Base-by-base conservation (phyloP, 2,797 vertebrate genomes). In the Melanogrammus aeglefinus region DNA sequence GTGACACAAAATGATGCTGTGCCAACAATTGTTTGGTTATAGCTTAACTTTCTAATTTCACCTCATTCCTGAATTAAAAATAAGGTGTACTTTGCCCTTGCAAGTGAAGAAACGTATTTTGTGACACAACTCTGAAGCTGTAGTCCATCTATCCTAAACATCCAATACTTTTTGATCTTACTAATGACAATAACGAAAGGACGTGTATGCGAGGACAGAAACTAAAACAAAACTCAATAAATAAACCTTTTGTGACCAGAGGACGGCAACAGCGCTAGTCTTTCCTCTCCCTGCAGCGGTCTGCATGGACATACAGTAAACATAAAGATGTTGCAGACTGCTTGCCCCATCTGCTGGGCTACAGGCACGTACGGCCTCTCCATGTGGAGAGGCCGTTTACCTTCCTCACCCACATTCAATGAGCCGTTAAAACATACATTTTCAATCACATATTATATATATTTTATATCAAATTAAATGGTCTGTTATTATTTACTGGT, bases 1-100 rank as follows among this genome's bases (percentile, higher is more conserved):
- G 21, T 73, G 24, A 78, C 38, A 79, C 16, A 35, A 72, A 81
- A 70, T 71, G 66, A 75, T 38, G 69, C 73, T 18, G 38, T 47
- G 38, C 38, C 9, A 39, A 9, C 9, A 39, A 9, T 39, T 39
- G 38, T 39, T 39, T 9, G 38, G 38, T 39, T 39, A 39, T 9
- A 39, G 8, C 38, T 39, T 39, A 10, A 39, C 38, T 39, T 39
- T 36, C 6, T 7, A 36, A 39, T 39, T 39, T 9, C 38, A 39
- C 9, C 38, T 39, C 38, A 39, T 39, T 9, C 44, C 44, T 47
- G 44, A 47, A 16, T 47, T 47, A 47, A 44, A 44, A 44, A 44
- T 44, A 44, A 44, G 14, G 38, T 39, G 38, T 16, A 44, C 16
- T 21, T 57, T 57, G 47, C 47, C 44, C 4, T 47, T 47, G 44